Base-by-base conservation (phyloP, 2,113 vertebrate genomes). In the Cyanistes caeruleus region DNA sequence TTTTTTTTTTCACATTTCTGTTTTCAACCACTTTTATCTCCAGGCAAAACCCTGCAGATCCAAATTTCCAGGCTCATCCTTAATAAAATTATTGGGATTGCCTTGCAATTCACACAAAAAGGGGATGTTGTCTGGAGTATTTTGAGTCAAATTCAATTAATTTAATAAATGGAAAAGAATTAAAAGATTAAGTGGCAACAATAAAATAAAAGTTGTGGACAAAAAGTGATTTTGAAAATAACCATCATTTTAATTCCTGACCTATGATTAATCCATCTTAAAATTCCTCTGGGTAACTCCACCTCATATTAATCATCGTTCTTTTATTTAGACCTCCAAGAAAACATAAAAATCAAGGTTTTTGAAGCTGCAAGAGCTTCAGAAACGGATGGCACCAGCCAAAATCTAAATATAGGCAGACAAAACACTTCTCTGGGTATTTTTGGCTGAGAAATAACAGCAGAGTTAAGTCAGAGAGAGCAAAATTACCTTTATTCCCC, bases 331-430 rank as follows among this genome's bases (percentile, higher is more conserved):
- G 44, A 16, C 78, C 39, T 86, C 37, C 31, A 7, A 49, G 39
- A 63, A 86, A 89, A 77, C 65, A 74, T 10, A 24, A 84, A 91
- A 74, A 63, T 37, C 15, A 91, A 89, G 92, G 93, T 97, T 77
- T 52, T 2, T 27, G 27, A 59, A 89, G 95, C 96, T 96, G 88
- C 85, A 90, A 94, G 93, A 89, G 69, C 89, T 96, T 95, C 92
- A 96, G 87, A 95, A 96, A 64, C 79, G 21, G 96, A 93, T 87
- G 96, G 93, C 86, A 95, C 55, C 96, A 97, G 97, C 95, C 91
- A 89, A 96, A 74, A 68, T 21, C 96, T 97, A 97, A 98, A 98
- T 78, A 96, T 89, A 97, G 95, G 93, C 90, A 97, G 97, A 55
- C 94, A 94, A 98, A 98, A 97, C 96, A 97, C 68, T 90, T 79